Base-by-base conservation (phyloP, 2,797 vertebrate species). In the Eptatretus atami region DNA sequence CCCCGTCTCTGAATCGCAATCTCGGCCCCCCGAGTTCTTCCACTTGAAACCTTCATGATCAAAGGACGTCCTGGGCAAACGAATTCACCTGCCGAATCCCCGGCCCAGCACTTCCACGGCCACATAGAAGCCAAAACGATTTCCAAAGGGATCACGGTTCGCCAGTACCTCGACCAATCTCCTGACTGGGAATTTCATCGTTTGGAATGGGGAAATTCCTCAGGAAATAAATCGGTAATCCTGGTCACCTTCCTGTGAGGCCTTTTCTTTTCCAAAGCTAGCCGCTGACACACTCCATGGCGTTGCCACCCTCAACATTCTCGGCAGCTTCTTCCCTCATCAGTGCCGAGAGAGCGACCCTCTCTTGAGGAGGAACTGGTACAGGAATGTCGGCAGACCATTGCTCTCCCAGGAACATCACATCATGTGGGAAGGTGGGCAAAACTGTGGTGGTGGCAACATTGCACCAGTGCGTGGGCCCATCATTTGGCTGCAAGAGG, bases 161-260 rank as follows among this genome's bases (percentile, higher is more conserved):
- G 31, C 12, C 12, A 12, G 15, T 61, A 11, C 57, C 57, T 24
- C 57, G 57, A n/a, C 24, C 57, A n/a, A n/a, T 24, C 57, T 61
- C 57, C 57, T 12, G 9, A 12, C 15, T 61, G 57, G 57, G 25
- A n/a, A n/a, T n/a, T n/a, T 61, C 57, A n/a, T n/a, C 57, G 25
- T 44, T 44, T 44, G 31, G 31, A 44, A 44, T 44, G 31, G 31
- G 31, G 3, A 44, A n/a, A n/a, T n/a, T 44, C 88, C 65, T 82
- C 78, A 0, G 82, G 79, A 68, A 68, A 90, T 90, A 73, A 98
- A 98, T 63, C 90, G 86, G 71, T 98, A 98, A 79, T 98, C 92
- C 77, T 88, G 78, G 70, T 98, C 92, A 70, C 85, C 81, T 66
- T 93, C 92, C 72, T 92, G 88, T 24, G 15, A n/a, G 9, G 15